These are phyloP conservation scores for Thaumatotibia leucotreta DNA, from an alignment of 1,140 invertebrate species.

Conservation along the genomic window DNA sequence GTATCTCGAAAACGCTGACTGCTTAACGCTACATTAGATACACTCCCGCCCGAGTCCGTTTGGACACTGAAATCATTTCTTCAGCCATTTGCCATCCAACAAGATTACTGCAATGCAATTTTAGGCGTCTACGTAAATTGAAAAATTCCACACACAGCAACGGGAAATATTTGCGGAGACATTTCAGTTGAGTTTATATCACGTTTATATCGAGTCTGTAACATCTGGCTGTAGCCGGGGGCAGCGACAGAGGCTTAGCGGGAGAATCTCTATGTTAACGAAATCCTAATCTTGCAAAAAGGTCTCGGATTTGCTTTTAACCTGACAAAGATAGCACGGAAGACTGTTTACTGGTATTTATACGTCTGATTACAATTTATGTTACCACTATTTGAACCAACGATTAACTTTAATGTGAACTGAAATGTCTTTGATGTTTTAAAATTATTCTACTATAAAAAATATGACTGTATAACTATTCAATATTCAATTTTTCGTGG, in stretches of 20 bases:
- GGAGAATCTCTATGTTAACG: not conserved
- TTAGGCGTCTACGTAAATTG: not conserved
- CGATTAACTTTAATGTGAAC: too few species aligned
- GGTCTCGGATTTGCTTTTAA: constrained; percentile 5
- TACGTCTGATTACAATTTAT: not conserved
- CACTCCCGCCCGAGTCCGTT: not conserved
- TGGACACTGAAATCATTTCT: not conserved
- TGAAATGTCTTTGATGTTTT: too few species aligned
- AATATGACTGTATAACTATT: too few species aligned
- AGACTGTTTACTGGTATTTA: not conserved
- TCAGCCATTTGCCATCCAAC: not conserved
- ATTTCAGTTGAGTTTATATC: constrained; percentile 1
- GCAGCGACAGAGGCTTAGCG: not conserved
- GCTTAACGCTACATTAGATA: not conserved
- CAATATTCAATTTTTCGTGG: too few species aligned
- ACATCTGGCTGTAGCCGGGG: not conserved
- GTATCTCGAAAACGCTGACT: not conserved
- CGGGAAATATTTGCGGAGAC: not conserved
- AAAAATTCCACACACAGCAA: not conserved
- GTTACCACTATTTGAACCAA: too few species aligned
- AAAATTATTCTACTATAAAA: too few species aligned
- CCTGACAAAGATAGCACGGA: not conserved
- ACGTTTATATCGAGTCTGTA: not conserved
- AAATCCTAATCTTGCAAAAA: not conserved
- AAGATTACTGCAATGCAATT: not conserved